Percentiles rank a stretch among this genome's conserved stretches.
phyloP scores from a whole-genome alignment of 2,888 invertebrate species.

The Synergus itoensis region DNA sequence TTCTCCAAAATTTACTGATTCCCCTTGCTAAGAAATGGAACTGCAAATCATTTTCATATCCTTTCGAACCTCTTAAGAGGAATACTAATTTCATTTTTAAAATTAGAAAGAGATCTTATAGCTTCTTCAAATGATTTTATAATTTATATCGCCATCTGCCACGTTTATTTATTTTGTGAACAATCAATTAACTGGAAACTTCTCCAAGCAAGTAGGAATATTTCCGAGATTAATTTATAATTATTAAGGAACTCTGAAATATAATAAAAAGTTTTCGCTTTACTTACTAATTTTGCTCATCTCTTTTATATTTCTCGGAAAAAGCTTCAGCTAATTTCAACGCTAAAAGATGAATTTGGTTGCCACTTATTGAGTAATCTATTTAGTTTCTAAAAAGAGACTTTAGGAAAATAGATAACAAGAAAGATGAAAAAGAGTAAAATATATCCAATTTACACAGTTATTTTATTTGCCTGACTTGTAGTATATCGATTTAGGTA shows the following conservation, averaged over 20 bases:
- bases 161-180: background rate
- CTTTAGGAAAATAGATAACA: slow-evolving; percentile 3
- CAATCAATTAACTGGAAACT: background rate
- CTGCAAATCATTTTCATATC: slow-evolving; percentile 28
- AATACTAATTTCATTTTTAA: slow-evolving; percentile 12
- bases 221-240: background rate
- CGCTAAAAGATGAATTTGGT: slow-evolving; percentile 71
- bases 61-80: background rate
- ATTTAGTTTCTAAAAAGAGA: slow-evolving; percentile 70
- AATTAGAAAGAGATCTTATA: background rate
- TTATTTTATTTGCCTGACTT: background rate
- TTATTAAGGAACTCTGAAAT: slow-evolving; percentile 3
- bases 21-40: background rate
- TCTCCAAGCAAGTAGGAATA: background rate
- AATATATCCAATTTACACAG: background rate
- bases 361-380: slow-evolving; percentile 77
- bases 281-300: slow-evolving; percentile 11
- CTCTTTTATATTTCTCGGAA: slow-evolving; percentile 53
- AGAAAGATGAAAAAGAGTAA: background rate
- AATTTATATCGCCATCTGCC: background rate
- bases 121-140: background rate
- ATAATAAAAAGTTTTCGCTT: slow-evolving; percentile 25
- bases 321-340: slow-evolving; percentile 56
- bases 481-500: background rate
- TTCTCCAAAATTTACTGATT: background rate